Percentiles rank a stretch among this genome's conserved stretches.
Conservation (phyloP, 2,113 vertebrate species). For the Alligator mississippiensis region DNA sequence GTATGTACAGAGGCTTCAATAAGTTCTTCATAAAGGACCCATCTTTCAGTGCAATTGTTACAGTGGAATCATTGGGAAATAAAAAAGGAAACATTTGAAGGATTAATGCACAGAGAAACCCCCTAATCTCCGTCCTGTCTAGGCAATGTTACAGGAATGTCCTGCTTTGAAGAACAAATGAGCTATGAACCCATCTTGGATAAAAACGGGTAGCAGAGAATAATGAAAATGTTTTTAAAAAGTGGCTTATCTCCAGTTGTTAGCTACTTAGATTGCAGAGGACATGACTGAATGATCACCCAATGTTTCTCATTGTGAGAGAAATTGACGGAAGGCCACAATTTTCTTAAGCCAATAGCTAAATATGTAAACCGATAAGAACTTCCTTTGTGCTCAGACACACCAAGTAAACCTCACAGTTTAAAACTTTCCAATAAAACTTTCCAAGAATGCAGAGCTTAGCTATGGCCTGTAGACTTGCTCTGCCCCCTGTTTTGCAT, state of each 20-base stretch:
- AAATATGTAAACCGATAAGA: background rate
- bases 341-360: slow-evolving; percentile 28
- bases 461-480: background rate
- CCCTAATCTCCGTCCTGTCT: slow-evolving; percentile 13
- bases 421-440: background rate
- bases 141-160: slow-evolving; percentile 9
- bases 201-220: background rate
- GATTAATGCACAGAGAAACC: slow-evolving; percentile 50
- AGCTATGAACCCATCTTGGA: slow-evolving; percentile 19
- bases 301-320: background rate
- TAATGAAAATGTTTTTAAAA: background rate
- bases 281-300: background rate
- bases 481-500: background rate
- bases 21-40: slow-evolving; percentile 2
- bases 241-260: background rate
- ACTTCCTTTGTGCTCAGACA: background rate
- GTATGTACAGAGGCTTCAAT: background rate
- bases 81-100: slow-evolving; percentile 38
- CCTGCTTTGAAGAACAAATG: slow-evolving; percentile 8
- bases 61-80: slow-evolving; percentile 1
- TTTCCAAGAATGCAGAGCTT: background rate
- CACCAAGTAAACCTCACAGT: background rate
- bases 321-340: background rate
- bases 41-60: slow-evolving; percentile 32
- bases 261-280: slow-evolving; percentile 5